Evolutionary conservation across 2,113 vertebrate species (phyloP), one percentile per base, ranked within the genome.

Genomic region (Numida meleagris): DNA sequence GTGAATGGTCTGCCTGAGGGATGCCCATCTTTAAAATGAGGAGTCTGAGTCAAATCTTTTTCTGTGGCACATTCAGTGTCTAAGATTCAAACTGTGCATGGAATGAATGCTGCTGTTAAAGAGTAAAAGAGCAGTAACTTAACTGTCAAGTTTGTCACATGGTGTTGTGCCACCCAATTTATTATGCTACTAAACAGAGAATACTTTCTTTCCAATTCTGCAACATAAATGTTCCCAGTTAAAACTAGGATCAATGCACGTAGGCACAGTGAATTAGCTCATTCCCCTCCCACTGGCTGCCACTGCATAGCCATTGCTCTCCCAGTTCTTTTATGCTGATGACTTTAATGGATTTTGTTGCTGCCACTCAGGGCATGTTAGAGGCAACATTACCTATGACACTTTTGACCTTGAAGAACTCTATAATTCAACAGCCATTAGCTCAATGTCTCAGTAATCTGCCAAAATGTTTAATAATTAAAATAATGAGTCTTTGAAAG

Each of bases 61-160:
- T 12, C 17, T 50, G 14, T 14, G 27, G 21, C 62, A 40, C 38
- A 48, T 90, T 61, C 61, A 62, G 34, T 53, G 50, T 27, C 45
- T 57, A 71, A 19, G 82, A 63, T 15, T 24, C 3, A 0, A 55
- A 2, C n/a, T 29, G 8, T 51, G 13, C 3, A 1, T 66, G 21
- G 70, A 57, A 62, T 59, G 46, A 79, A 74, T 5, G 4, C 42
- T 73, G 51, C 53, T 92, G 38, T 67, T 76, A 83, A 46, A 62
- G 42, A 88, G 38, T 59, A 79, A 86, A 46, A 62, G 42, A 88
- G 46, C 38, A 68, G 57, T 43, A 59, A 78, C 51, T 46, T 58
- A 73, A 66, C 63, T 58, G 48, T 66, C 66, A 77, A 46, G 40
- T 86, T 79, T 71, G 42, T 31, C 0, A 0, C 15, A 33, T 45